phyloP scores from a whole-genome alignment of 2,797 vertebrate species.

The Chaetophractus vellerosus region DNA sequence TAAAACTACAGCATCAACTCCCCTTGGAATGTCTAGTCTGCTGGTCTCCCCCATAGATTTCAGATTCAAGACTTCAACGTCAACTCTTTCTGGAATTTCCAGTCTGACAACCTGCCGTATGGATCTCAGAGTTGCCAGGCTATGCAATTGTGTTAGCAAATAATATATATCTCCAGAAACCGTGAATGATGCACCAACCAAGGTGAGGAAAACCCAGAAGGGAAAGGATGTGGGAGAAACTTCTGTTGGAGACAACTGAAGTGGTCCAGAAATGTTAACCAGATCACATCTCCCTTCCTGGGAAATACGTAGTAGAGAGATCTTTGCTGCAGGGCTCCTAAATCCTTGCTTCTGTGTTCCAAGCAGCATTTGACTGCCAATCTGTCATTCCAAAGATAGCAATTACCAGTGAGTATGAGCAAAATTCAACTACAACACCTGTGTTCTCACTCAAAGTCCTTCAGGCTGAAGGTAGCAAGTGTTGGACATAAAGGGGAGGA shows the following conservation, averaged over 20 bases:
- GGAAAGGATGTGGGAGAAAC: background rate
- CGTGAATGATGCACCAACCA: no score
- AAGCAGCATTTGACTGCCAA: background rate
- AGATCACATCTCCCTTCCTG: background rate
- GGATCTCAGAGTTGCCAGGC: no score
- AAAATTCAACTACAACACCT: background rate
- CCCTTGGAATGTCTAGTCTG: no score
- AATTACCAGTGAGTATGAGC: background rate
- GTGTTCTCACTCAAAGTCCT: background rate
- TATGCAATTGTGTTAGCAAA: no score
- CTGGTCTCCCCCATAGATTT: no score
- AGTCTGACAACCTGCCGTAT: no score
- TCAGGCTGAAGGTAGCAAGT: background rate
- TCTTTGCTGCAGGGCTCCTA: accelerated
- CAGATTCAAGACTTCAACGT: no score
- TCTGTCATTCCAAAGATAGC: background rate
- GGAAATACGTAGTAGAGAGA: background rate
- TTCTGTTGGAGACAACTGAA: background rate
- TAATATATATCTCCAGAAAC: no score
- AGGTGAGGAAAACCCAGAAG: background rate
- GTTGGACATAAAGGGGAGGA: background rate
- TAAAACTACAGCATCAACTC: no score
- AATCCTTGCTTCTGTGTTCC: background rate
- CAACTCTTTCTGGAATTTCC: no score
- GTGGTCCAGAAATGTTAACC: background rate